Conservation (phyloP, 2,888 invertebrate genomes). For the Chironomus riparius region DNA sequence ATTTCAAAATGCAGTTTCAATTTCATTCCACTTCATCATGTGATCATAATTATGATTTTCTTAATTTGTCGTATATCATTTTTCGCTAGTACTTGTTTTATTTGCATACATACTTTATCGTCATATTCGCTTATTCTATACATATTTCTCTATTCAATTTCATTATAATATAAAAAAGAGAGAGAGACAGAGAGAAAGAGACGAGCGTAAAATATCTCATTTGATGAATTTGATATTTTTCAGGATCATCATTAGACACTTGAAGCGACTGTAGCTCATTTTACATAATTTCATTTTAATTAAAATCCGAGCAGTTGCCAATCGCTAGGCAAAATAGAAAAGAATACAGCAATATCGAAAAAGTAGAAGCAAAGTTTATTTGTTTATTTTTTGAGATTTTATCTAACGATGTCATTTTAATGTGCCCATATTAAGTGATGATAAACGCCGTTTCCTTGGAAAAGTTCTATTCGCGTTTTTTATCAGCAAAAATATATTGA, state of each 20-base stretch:
- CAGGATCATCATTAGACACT: slow-evolving; percentile 20
- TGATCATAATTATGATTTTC: slow-evolving; percentile 17
- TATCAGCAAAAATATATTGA: slow-evolving; percentile 7
- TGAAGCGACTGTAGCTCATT: slow-evolving; percentile 14
- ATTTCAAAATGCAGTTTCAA: slow-evolving; percentile 12
- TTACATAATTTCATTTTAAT: slow-evolving; percentile 26
- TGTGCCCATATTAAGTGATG: neutral
- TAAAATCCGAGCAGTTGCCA: slow-evolving; percentile 22
- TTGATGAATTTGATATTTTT: slow-evolving; percentile 18
- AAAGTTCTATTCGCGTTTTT: slow-evolving; percentile 1
- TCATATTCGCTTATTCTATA: neutral
- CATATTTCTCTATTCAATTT: neutral
- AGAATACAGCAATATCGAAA: neutral
- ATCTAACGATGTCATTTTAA: slow-evolving; percentile 17
- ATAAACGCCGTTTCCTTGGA: neutral
- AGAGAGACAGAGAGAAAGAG: too few species aligned
- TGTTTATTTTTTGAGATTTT: neutral
- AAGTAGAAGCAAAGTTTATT: too few species aligned
- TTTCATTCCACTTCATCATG: neutral
- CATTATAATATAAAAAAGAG: neutral
- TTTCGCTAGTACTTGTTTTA: neutral
- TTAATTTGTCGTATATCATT: slow-evolving; percentile 19
- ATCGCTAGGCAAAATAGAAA: neutral
- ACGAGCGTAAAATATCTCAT: slow-evolving; percentile 1
- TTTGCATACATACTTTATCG: neutral